Conservation (phyloP, 2,113 vertebrate genomes). For the Leptocoma aspasia region DNA sequence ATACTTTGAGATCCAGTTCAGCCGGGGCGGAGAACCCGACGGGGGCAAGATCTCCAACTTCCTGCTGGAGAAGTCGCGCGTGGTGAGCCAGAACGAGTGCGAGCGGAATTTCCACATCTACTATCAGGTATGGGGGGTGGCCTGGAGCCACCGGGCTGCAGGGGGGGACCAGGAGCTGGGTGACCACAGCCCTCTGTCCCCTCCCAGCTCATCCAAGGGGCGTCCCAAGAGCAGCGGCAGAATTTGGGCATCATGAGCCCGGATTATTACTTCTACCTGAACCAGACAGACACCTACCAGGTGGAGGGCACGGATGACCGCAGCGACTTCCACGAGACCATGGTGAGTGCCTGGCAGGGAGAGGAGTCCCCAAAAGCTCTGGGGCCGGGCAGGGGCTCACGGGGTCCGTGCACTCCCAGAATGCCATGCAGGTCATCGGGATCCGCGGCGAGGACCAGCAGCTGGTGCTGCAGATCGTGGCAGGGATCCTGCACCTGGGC, state of each 20-base stretch:
- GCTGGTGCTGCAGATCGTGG: conserved; percentile 89
- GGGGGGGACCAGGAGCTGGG: fast-evolving
- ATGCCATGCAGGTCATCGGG: conserved; percentile 93
- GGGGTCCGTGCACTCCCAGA: conserved; percentile 59
- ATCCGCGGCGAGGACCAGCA: conserved; percentile 79
- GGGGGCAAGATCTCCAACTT: conserved; percentile 98
- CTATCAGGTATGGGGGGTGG: conserved; percentile 83
- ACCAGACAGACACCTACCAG: conserved; percentile 92
- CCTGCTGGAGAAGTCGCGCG: conserved; percentile 93
- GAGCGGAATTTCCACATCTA: conserved; percentile 98
- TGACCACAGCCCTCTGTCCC: neutral
- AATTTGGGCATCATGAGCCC: conserved; percentile 89
- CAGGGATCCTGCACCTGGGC: conserved; percentile 91
- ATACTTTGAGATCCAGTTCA: conserved; percentile 99
- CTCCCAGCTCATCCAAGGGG: conserved; percentile 86
- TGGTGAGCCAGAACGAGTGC: conserved; percentile 92
- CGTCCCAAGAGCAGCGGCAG: conserved; percentile 84
- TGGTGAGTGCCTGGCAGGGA: conserved; percentile 68
- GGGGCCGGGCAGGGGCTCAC: fast-evolving
- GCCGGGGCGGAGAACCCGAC: conserved; percentile 91
- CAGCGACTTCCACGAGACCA: conserved; percentile 88
- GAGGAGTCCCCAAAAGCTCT: fast-evolving
- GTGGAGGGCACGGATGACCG: conserved; percentile 91
- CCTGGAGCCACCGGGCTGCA: fast-evolving
- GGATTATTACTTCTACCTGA: conserved; percentile 94